Conservation (phyloP, 2,888 invertebrate species). For the Lepidocyrtoides sp. region DNA sequence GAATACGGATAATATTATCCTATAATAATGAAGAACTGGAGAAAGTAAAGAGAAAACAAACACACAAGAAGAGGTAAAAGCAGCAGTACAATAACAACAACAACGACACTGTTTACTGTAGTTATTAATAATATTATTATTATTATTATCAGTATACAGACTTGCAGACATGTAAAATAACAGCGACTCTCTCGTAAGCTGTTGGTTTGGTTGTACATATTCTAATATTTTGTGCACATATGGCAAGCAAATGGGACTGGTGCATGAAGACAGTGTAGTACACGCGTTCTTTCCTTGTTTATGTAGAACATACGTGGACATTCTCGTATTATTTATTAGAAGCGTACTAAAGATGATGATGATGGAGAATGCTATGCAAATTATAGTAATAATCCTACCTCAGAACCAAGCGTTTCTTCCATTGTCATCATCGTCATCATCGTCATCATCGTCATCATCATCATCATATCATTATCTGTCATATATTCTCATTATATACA, state of each 20-base stretch:
- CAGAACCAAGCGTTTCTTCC: not conserved
- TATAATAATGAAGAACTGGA: not conserved
- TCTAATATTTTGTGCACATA: constrained; percentile 11
- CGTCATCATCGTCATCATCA: not conserved
- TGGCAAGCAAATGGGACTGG: not conserved
- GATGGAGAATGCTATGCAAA: constrained; percentile 5
- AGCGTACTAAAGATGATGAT: not conserved
- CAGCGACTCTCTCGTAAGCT: not conserved
- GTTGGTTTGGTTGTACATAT: not conserved
- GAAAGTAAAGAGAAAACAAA: not conserved
- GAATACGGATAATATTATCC: constrained; percentile 26
- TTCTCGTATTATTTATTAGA: not conserved
- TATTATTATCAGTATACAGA: not conserved
- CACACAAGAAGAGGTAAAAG: too few relatives aligned
- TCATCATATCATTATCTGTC: not conserved
- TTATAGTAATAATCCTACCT: constrained; percentile 22
- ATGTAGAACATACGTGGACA: too few relatives aligned
- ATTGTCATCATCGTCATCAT: not conserved
- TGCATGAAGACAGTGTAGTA: not conserved
- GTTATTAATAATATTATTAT: not conserved
- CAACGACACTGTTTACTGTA: not conserved
- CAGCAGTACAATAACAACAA: not conserved
- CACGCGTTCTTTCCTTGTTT: not conserved
- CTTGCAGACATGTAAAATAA: not conserved
- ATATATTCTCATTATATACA: not conserved